These are phyloP conservation scores for Myanophis thanlyinensis DNA, from an alignment of 2,113 vertebrate species.

Conservation along the genomic window DNA sequence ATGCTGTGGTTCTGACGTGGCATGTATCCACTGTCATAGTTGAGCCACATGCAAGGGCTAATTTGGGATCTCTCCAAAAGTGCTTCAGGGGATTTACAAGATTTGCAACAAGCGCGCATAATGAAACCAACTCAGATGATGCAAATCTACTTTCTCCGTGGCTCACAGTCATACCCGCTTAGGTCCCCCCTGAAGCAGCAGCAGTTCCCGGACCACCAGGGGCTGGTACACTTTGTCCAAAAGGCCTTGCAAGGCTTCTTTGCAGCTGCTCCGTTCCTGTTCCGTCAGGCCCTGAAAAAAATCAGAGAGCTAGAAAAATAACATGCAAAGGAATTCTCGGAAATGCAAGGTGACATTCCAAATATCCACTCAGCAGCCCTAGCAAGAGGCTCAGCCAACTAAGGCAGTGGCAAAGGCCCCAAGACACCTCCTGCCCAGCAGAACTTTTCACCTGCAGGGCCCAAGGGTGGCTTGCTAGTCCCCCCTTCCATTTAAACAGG, in stretches of 20 bases:
- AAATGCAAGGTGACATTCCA: neutral
- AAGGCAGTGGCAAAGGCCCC: neutral
- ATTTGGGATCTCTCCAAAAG: neutral
- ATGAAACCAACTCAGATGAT: neutral
- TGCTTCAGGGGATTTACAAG: neutral
- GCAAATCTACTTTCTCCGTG: neutral
- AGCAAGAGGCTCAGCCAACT: neutral
- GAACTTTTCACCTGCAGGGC: neutral
- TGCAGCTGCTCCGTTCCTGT: slow-evolving; percentile 73
- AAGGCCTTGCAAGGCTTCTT: slow-evolving; percentile 70
- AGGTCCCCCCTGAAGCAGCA: slow-evolving; percentile 86
- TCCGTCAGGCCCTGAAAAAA: slow-evolving; percentile 71
- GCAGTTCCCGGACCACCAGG: slow-evolving; percentile 84
- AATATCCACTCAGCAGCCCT: neutral
- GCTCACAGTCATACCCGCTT: slow-evolving; percentile 76
- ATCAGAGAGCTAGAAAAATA: neutral
- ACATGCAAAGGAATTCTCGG: neutral
- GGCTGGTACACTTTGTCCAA: slow-evolving; percentile 89
- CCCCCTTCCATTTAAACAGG: neutral
- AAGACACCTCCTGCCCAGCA: neutral
- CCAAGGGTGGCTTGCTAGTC: neutral
- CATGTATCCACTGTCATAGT: neutral
- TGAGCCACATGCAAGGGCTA: neutral
- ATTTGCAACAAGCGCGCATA: neutral
- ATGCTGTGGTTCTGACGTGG: neutral